Base-by-base conservation (phyloP, 2,888 invertebrate species). In the Cyaniris semiargus region DNA sequence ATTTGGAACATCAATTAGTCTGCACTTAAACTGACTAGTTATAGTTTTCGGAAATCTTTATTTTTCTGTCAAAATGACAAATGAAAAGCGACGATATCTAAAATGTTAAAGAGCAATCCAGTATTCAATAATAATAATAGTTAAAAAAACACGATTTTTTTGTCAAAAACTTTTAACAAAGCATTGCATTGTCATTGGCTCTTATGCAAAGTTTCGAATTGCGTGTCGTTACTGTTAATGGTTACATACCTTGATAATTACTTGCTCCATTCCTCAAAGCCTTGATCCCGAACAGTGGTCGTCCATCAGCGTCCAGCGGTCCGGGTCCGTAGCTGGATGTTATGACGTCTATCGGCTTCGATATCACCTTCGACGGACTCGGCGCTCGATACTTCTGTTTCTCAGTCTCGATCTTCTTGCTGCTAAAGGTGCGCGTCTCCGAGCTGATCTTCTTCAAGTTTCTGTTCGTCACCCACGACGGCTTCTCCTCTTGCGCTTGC, bases 261-360 rank as follows among this genome's bases (percentile, higher is more conserved):
- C 95, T 94, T 84, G 95, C 94, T 78, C 95, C 95, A 83, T 95
- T 95, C 82, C 92, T 88, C 79, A 97, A 93, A 78, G 97, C 97
- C 85, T 95, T 95, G 82, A 97, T 95, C 77, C 97, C 97, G 89
- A 97, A 97, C 78, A 97, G 92, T 31, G 97, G 97, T 78, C 95
- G 94, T 15, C 97, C 97, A 82, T 97, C 96, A 81, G 97, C 96
- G 86, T 97, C 97, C 3, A 96, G 96, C 38, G 97, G 97, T 0
- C 97, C 97, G 1, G 97, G 96, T 1, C 97, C 97, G 87, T 97
- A 97, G 86, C 97, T 96, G 1, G 97, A 97, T 3, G 96, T 97
- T 78, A 97, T 96, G 44, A 95, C 95, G 86, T 97, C 96, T 0
- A 94, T 94, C 0, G 95, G 93, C 83, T 94, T 87, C 78, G 91